Evolutionary conservation across 2,113 vertebrate species (phyloP), one percentile per base, ranked within the genome.

Genomic region (Ciconia stormi): DNA sequence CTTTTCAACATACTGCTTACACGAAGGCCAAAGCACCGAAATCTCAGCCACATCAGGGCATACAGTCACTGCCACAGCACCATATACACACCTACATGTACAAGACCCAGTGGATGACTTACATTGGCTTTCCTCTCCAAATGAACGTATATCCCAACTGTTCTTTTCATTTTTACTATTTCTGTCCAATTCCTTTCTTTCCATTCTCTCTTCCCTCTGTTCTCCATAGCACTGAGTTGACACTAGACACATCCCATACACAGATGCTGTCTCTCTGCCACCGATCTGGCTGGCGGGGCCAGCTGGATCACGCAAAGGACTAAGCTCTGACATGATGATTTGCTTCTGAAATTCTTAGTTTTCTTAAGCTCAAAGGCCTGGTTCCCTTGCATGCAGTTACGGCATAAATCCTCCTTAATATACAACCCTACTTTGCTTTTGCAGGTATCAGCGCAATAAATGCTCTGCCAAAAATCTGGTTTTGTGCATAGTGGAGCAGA

Each of bases 51-150:
- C n/a, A 11, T 7, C 3, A 2, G 30, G 52, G 72, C 26, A 50
- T 8, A n/a, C 2, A 6, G 42, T 16, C 36, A 71, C n/a, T 14
- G 19, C n/a, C 27, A 55, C 29, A 79, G 55, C 47, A 50, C 69
- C 50, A 2, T 7, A 52, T 8, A 44, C 19, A 58, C 40, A 38
- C 2, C 3, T 6, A 50, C 7, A 16, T 1, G 4, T 46, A n/a
- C 30, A 58, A 73, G 34, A 69, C 17, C 18, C 50, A 78, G 19
- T 63, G 61, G 30, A 42, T 16, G 15, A 67, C 58, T 73, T 63
- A 52, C 10, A 14, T 0, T 11, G 58, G 32, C 46, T 74, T 87
- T 55, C 50, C 32, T 83, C 52, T 87, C 65, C 34, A 36, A 21
- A 78, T 13, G 3, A 58, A 74, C 3, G 4, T 32, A 42, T 55